phyloP scores from a whole-genome alignment of 64 coral and sea anemone genomes.

The Montipora foliosa region DNA sequence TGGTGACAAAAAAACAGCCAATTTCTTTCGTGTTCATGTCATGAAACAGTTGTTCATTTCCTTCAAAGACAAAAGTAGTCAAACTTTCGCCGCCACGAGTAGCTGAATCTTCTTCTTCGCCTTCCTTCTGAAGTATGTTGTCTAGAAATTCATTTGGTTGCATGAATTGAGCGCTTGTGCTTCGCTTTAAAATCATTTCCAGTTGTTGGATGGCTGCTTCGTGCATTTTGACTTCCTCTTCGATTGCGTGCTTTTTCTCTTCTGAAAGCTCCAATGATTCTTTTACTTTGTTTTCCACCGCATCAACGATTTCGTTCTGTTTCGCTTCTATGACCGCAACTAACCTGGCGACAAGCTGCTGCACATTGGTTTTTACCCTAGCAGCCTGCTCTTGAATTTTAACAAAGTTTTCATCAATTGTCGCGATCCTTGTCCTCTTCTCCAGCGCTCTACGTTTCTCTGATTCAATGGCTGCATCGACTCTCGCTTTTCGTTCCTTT shows the following conservation, averaged over 20 bases:
- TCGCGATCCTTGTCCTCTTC: not conserved
- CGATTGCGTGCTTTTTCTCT: not conserved
- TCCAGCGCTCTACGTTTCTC: not conserved
- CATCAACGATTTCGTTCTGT: not conserved
- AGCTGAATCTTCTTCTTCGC: not conserved
- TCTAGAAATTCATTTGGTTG: not conserved
- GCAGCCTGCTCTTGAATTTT: not conserved
- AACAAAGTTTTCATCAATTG: not conserved
- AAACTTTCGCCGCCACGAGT: not conserved
- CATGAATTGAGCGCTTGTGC: not conserved
- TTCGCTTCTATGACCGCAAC: not conserved
- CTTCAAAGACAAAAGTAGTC: not conserved
- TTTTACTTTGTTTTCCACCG: not conserved
- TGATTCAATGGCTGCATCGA: not conserved
- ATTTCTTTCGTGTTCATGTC: not conserved
- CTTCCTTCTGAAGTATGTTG: not conserved
- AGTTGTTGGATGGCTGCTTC: not conserved
- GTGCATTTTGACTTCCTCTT: not conserved
- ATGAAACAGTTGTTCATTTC: not conserved
- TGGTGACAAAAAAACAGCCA: not conserved
- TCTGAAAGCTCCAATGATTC: not conserved
- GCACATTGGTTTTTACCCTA: not conserved
- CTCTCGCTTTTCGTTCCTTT: not conserved
- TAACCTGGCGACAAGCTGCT: not conserved
- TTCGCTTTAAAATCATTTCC: not conserved